Conservation (phyloP, 92 coral and sea anemone species). For the Porites divaricata region DNA sequence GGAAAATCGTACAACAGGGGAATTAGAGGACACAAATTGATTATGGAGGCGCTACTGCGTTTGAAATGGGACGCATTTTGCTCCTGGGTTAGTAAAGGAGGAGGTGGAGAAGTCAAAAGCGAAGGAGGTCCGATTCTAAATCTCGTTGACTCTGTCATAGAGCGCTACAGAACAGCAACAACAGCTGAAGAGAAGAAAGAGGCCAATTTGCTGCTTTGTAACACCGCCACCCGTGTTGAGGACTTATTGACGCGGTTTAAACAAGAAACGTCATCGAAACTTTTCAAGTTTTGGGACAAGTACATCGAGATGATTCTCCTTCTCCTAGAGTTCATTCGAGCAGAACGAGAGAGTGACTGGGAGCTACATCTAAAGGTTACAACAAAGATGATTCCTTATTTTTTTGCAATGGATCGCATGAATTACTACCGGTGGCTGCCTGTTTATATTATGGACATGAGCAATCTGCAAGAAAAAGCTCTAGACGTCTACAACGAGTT, state of each 20-base stretch:
- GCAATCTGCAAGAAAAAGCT: no score
- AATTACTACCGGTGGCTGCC: no score
- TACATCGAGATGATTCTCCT: constrained; percentile 46
- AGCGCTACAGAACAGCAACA: not conserved
- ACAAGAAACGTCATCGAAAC: constrained; percentile 42
- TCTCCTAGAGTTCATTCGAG: constrained; percentile 60
- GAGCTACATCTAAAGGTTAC: constrained; percentile 46
- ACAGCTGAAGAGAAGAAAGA: not conserved
- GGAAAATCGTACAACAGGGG: not conserved
- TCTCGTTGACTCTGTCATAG: not conserved
- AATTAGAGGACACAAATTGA: not conserved
- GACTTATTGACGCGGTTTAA: constrained; percentile 20
- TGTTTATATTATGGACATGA: no score
- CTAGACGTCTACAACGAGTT: constrained; percentile 59
- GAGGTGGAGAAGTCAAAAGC: not conserved
- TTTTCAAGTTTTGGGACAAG: constrained; percentile 61
- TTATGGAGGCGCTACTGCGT: not conserved
- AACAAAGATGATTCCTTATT: constrained; percentile 57
- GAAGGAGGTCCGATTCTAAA: not conserved
- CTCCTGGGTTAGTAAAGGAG: not conserved
- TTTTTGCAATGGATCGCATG: no score
- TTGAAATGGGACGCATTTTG: not conserved
- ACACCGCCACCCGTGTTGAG: constrained; percentile 7
- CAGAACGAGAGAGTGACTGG: constrained; percentile 62
- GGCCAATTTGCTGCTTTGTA: constrained; percentile 28